Evolutionary conservation across 1,140 invertebrate genomes (phyloP), one percentile per base, ranked within the genome.

Genomic region (Heliconius nattereri): DNA sequence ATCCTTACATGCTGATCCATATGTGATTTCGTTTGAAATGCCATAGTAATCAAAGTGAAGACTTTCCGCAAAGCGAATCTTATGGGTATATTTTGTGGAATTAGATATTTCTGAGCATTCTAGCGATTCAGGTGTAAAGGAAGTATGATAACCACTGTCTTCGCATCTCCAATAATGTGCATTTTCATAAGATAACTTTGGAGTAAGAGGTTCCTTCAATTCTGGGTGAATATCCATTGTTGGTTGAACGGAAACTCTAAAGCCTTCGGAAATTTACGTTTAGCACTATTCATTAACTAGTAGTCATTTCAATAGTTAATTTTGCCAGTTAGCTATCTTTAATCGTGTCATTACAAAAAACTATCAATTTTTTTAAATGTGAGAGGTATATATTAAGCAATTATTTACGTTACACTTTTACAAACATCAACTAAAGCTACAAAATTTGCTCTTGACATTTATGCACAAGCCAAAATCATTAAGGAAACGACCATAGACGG

Each of bases 91-190:
- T 73, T 75, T 81, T 76, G 66, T 88, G 83, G 16, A 86, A 78
- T 76, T 81, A 89, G 89, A 90, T 82, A 90, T 73, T 79, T 87
- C 86, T 6, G 91, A 91, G 73, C 79, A 86, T 85, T 92, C 90
- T 37, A 92, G 83, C n/a, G 91, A 91, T 29, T 89, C 86, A 9
- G 90, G 90, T 29, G 92, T 92, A 78, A 84, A 90, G 2, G 90
- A 91, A 26, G 91, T 92, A 76, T 93, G 91, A 81, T 94, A 94
- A 49, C 92, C 92, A 82, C 92, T 94, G 74, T 94, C 92, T 82
- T 94, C 92, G 40, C 85, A 83, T 75, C 86, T 90, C 84, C 86
- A 90, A 82, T 87, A 87, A 74, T 81, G 87, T 20, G 83, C 78
- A 80, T 81, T 87, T 35, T 88, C 84, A 73, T 85, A 89, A 75